Percentiles rank a stretch among this genome's conserved stretches.
phyloP scores from a whole-genome alignment of 2,797 vertebrate genomes.

The Fringilla coelebs region DNA sequence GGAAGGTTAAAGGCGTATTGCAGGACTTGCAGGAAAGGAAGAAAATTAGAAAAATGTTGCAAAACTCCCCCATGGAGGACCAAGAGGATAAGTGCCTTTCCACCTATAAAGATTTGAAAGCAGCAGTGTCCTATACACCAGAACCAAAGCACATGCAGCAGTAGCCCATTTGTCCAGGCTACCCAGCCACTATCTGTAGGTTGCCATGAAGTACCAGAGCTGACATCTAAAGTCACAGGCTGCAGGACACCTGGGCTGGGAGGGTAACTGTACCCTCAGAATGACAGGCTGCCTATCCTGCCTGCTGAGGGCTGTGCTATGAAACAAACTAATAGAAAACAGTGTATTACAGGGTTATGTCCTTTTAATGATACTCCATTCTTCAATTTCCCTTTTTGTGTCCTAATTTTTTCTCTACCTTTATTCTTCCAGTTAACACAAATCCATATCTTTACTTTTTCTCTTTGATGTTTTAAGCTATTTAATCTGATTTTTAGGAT shows the following conservation, averaged over 20 bases:
- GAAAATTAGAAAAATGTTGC: background rate
- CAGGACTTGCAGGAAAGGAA: background rate
- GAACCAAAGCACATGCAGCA: background rate
- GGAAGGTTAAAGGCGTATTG: background rate
- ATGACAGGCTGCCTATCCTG: background rate
- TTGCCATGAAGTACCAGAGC: background rate
- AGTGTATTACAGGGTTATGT: background rate
- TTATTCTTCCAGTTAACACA: background rate
- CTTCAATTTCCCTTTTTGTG: background rate
- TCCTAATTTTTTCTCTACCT: background rate
- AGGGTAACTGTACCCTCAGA: background rate
- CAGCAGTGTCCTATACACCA: background rate
- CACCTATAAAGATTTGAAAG: background rate
- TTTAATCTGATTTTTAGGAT: background rate
- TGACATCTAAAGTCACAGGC: background rate
- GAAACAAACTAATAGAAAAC: background rate
- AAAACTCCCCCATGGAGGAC: background rate
- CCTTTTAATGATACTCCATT: background rate
- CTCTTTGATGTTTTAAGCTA: background rate
- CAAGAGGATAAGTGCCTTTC: background rate
- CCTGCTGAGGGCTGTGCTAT: background rate
- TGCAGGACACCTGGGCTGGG: background rate
- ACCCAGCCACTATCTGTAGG: background rate
- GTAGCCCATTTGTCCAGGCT: background rate
- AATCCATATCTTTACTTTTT: background rate